These are phyloP conservation scores for Fragum fragum DNA, from an alignment of 2,888 invertebrate genomes.

Conservation along the genomic window DNA sequence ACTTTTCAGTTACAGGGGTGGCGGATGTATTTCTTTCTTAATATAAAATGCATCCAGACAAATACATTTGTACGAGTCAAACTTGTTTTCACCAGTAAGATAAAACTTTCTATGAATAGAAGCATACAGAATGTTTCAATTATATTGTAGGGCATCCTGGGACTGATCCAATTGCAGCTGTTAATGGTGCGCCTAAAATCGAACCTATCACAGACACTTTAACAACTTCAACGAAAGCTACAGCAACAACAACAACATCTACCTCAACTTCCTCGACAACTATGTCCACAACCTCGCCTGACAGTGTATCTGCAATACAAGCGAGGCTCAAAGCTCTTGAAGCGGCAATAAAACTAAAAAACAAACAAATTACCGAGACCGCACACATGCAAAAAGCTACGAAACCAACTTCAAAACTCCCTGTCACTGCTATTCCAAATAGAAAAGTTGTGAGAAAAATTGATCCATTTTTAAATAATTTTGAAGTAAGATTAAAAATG, in stretches of 20 bases:
- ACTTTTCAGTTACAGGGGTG: no score
- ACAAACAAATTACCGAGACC: neutral
- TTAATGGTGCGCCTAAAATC: no score
- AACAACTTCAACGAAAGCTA: neutral
- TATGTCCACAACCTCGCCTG: no score
- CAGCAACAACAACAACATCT: neutral
- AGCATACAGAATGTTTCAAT: no score
- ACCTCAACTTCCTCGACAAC: neutral
- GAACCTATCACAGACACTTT: no score
- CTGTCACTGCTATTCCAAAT: neutral
- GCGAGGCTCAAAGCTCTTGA: neutral
- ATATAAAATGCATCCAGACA: no score
- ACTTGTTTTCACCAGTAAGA: no score
- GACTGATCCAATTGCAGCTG: no score
- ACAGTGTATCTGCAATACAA: neutral
- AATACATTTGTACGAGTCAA: no score
- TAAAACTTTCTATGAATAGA: no score
- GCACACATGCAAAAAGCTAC: neutral
- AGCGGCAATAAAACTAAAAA: conserved; percentile 1
- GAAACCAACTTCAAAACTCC: neutral
- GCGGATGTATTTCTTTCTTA: no score
- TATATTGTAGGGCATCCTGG: no score
- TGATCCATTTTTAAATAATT: neutral
- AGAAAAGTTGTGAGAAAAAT: neutral
- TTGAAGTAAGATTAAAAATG: conserved; percentile 10